phyloP scores from a whole-genome alignment of 2,797 vertebrate species.

The Ptychadena robeensis region DNA sequence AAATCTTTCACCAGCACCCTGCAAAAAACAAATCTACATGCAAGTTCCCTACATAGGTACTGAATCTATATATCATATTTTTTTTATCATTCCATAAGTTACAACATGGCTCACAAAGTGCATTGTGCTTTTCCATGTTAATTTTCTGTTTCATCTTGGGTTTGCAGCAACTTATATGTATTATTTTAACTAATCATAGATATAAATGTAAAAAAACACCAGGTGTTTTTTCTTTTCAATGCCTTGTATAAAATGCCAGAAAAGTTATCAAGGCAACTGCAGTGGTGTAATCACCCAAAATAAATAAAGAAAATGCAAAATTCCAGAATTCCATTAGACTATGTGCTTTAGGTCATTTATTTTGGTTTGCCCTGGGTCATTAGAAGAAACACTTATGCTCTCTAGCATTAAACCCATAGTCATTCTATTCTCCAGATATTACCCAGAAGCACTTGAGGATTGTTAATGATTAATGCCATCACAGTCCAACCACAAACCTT shows the following conservation, averaged over 20 bases:
- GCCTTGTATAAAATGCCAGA: not conserved
- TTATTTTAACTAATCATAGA: not conserved
- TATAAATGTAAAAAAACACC: conserved; percentile 1
- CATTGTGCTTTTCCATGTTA: not conserved
- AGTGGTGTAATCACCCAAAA: conserved; percentile 4
- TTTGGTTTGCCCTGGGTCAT: conserved; percentile 90
- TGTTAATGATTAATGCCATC: conserved; percentile 99
- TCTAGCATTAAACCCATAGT: conserved; percentile 88
- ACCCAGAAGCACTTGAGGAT: conserved; percentile 90
- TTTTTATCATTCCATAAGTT: too few relatives aligned
- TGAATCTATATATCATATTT: too few relatives aligned
- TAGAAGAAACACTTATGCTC: conserved; percentile 86
- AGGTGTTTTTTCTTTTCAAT: not conserved
- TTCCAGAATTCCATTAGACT: conserved; percentile 69
- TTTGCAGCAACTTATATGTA: not conserved
- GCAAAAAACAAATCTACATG: too few relatives aligned
- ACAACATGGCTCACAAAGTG: too few relatives aligned
- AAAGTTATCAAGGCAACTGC: conserved; percentile 1
- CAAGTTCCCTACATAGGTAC: too few relatives aligned
- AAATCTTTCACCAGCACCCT: too few relatives aligned
- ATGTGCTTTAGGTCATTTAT: conserved; percentile 89
- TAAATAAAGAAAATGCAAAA: conserved; percentile 33
- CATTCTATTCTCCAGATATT: conserved; percentile 86
- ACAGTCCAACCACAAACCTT: conserved; percentile 99
- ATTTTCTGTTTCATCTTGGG: not conserved